phyloP scores from a whole-genome alignment of 2,113 vertebrate species.

The Pterocles orientalis region DNA sequence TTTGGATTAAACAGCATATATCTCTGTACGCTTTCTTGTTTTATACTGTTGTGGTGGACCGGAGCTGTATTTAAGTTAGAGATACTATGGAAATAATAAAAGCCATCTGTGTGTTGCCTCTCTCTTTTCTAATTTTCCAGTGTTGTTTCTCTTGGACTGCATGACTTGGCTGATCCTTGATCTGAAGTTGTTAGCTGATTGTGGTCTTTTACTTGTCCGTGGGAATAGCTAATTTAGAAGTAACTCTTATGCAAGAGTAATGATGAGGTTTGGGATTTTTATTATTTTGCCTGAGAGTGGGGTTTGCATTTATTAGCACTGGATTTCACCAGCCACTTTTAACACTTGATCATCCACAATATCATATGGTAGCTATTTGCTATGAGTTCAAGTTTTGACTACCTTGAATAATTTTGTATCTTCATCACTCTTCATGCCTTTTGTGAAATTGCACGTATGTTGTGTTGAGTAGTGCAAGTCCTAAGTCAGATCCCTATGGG shows the following conservation, averaged over 20 bases:
- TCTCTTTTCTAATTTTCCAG: neutral
- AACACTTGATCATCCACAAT: neutral
- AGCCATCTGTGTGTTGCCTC: neutral
- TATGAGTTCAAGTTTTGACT: neutral
- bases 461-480: neutral
- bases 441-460: fast-evolving
- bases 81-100: neutral
- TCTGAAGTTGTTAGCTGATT: neutral
- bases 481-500: neutral
- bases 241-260: neutral
- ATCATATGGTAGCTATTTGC: neutral
- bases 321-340: neutral
- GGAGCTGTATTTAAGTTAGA: neutral
- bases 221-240: neutral
- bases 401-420: neutral
- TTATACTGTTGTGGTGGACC: neutral
- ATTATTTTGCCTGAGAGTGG: neutral
- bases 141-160: neutral
- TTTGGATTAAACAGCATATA: neutral
- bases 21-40: neutral
- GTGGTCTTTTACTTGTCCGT: neutral
- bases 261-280: neutral
- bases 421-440: neutral
- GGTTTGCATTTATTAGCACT: neutral
- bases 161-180: neutral